phyloP scores from a whole-genome alignment of 2,797 vertebrate genomes.

The Peromyscus attwateri region DNA sequence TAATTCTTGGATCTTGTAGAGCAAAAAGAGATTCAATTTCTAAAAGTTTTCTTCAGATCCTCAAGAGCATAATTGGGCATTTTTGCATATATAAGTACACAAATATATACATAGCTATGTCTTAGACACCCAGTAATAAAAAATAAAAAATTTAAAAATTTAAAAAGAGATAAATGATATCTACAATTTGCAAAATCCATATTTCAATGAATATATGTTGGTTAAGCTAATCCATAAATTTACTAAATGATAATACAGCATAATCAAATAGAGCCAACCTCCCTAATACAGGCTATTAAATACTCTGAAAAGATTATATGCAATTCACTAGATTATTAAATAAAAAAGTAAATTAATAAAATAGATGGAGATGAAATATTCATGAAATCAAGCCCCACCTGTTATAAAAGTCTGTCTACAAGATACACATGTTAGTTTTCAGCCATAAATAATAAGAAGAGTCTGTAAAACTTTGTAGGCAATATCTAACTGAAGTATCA shows the following conservation, averaged over 20 bases:
- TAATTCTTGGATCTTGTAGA: not conserved
- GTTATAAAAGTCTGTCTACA: not conserved
- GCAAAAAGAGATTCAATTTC: not conserved
- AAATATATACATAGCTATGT: not conserved
- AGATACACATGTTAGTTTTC: not conserved
- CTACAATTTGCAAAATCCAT: not conserved
- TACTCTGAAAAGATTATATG: not conserved
- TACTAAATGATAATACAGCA: not conserved
- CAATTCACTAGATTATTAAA: not conserved
- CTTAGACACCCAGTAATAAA: not conserved
- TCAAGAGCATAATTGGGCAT: not conserved
- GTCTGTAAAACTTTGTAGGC: not conserved
- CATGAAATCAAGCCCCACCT: not conserved
- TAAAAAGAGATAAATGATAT: not conserved
- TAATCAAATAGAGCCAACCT: not conserved
- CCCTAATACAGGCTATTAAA: not conserved
- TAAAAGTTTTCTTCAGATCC: not conserved
- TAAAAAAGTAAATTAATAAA: not conserved
- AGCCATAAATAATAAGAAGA: not conserved
- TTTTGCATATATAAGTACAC: not conserved
- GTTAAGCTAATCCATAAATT: not conserved
- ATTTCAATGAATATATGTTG: not conserved
- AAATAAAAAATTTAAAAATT: not conserved
- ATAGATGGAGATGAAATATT: not conserved
- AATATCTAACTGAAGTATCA: not conserved